Base-by-base conservation (phyloP, 2,113 vertebrate species). In the Spea bombifrons region DNA sequence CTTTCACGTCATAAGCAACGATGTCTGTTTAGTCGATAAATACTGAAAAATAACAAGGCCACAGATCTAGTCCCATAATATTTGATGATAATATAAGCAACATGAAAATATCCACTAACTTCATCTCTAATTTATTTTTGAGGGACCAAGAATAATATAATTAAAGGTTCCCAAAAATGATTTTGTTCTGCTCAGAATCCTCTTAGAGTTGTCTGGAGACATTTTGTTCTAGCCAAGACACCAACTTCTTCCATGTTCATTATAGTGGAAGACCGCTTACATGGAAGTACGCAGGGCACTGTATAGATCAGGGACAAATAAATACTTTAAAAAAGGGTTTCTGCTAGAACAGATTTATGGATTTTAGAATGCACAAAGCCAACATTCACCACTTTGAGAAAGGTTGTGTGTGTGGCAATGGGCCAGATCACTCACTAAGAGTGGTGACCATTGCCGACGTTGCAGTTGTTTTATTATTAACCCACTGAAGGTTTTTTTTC, bases 1-100 rank as follows among this genome's bases (percentile, higher is more conserved):
- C 89, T 91, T 85, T 88, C 89, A 91, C 90, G 89, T 91, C 92
- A 94, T 90, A 92, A 91, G 92, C 88, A 89, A 94, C 90, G 91
- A 90, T 88, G 90, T 83, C 89, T 86, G 89, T 92, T 91, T 91
- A 92, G 91, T 88, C 88, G 87, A 92, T 92, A 91, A 97, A 96
- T 94, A 97, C 94, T 94, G 93, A 95, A 94, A 92, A 94, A 92
- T 90, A 94, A 94, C 92, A 94, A 96, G 94, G 94, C 94, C 94
- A 95, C 92, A 91, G 91, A 93, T 88, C 93, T 87, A 90, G 85
- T 92, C 87, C 85, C 90, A 86, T 87, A 85, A 84, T 87, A 88
- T 70, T 48, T 80, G 83, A 89, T 87, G 83, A 87, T 86, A 87
- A 85, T 88, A 90, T 63, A 88, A 88, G 81, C 83, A 86, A 90